These are phyloP conservation scores for Sarcophaga peregrina DNA, from an alignment of 1,140 invertebrate genomes.

Conservation along the genomic window DNA sequence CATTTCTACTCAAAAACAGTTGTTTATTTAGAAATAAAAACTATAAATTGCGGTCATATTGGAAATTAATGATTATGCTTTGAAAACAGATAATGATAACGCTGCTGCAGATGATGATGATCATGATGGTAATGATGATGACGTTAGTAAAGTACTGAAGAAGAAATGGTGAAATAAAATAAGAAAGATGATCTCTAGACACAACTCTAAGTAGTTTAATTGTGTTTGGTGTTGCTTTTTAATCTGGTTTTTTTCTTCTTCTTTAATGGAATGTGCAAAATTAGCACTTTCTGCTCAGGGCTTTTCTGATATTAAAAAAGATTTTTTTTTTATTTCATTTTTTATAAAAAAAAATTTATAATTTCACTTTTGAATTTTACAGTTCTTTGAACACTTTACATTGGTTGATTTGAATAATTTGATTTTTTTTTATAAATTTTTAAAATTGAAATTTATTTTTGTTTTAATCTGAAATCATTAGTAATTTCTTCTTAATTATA, in stretches of 20 bases:
- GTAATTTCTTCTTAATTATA: not conserved
- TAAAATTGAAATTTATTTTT: not conserved
- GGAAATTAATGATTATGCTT: not conserved
- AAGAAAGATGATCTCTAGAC: not conserved
- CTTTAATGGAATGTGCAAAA: not conserved
- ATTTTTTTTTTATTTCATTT: not conserved
- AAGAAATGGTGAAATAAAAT: not conserved
- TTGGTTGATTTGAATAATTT: not conserved
- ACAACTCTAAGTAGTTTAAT: not conserved
- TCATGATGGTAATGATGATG: too few relatives aligned
- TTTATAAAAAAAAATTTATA: not conserved
- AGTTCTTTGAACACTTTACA: not conserved
- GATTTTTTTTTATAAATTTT: not conserved
- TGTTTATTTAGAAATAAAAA: not conserved
- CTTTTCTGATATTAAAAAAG: not conserved
- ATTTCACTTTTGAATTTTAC: not conserved
- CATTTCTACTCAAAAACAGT: not conserved
- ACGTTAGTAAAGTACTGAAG: not conserved
- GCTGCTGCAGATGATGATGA: too few relatives aligned
- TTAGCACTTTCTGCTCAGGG: not conserved
- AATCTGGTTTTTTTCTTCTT: too few relatives aligned
- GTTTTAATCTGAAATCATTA: not conserved
- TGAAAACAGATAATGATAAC: too few relatives aligned
- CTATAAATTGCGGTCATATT: slow-evolving; percentile 9
- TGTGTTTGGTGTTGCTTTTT: not conserved